Base-by-base conservation (phyloP, 1,140 invertebrate species). In the Drosophila kikkawai region DNA sequence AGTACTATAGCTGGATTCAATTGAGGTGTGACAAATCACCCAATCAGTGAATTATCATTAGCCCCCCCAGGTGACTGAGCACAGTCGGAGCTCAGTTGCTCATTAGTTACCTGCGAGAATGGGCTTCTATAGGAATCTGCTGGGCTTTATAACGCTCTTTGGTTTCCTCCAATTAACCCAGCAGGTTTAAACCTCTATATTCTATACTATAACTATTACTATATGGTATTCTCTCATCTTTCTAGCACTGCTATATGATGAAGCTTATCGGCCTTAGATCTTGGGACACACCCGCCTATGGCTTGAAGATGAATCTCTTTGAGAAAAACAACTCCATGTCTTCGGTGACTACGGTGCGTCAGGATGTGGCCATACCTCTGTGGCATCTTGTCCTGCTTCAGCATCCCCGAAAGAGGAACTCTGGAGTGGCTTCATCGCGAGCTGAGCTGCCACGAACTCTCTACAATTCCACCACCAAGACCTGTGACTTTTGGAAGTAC, bases 401-500 rank as follows among this genome's bases (percentile, higher is more conserved):
- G 42, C 73, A 91, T 47, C 69, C 78, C 0, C 67, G 58, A 0
- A 70, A 67, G 6, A 17, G 70, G 4, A 66, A 51, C 3, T 32
- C 47, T 2, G 39, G 39, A 0, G 15, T 4, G 0, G 17, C 17
- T 6, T 12, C 36, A 0, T 8, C 34, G 8, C 71, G 81, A 0
- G 17, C 39, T 0, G 90, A 90, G 0, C 19, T 53, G 13, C 73
- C 80, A 12, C 84, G 87, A 1, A 79, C 51, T 4, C 66, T 92
- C 12, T 92, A 91, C 50, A 92, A 92, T 63, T 47, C 75, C 8
- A 79, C 86, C 0, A 67, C 76, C 3, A 91, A 88, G 48, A 82
- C 81, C 0, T 92, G 91, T 19, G 91, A 92, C 6, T 92, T 92
- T 45, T 88, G 80, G 81, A 82, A 82, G 34, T 85, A 87, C 26